Evolutionary conservation across 1,140 invertebrate species (phyloP), one percentile per base, ranked within the genome.

Genomic region (Drosophila pachea): DNA sequence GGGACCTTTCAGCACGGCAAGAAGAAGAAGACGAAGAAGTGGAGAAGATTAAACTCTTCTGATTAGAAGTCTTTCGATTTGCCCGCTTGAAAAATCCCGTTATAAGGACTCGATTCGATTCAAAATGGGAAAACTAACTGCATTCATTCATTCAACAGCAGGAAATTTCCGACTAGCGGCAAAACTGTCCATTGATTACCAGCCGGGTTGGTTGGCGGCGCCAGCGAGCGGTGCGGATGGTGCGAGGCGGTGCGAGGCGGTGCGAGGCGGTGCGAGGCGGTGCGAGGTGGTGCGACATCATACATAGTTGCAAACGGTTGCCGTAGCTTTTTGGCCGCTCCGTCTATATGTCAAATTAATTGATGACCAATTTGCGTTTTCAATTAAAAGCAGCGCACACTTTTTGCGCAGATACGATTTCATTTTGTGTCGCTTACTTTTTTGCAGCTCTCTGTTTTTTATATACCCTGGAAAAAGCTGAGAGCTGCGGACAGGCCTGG

Each of bases 351-450:
- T 81, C 79, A 84, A 84, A 84, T 84, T 84, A 84, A 84, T 84
- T 84, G 79, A 84, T 84, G 81, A 84, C 79, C 79, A 84, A 84
- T 84, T 84, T 84, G 79, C 81, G 79, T 84, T 84, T 84, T 84
- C 79, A 84, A 84, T 84, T 84, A 84, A 84, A 84, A 84, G 73
- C 79, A 84, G 75, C 76, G 81, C 62, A 67, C 76, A 84, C 64
- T 65, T 45, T 45, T 48, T 22, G 55, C 59, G 40, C 49, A 75
- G 76, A 78, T 81, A 76, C 73, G 60, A 76, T 81, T 81, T 82
- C 78, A 77, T 78, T 61, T 45, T 38, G 40, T 49, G 7, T 59
- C 53, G 36, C 54, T 42, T 42, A 42, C 52, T 59, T 11, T 33
- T 60, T 35, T 53, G 12, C 2, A 5, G 8, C 5, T 32, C 33